Base-by-base conservation (phyloP, 2,888 invertebrate genomes). In the Dryomyza anilis region DNA sequence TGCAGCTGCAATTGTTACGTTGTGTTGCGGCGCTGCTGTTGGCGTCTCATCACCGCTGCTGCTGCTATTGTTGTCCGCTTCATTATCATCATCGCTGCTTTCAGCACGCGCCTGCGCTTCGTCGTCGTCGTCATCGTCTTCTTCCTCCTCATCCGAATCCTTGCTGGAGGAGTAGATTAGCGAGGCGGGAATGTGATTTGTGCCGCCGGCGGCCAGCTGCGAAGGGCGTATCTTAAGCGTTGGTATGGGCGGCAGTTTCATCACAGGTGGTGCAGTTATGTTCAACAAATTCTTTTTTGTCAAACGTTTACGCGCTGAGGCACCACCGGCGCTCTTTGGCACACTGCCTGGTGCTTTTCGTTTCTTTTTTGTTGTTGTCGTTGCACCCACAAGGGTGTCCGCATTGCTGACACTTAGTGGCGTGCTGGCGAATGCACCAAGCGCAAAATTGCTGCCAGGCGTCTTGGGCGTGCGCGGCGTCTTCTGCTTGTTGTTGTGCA, bases 171-270 rank as follows among this genome's bases (percentile, higher is more conserved):
- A 66, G 62, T 69, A 72, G 4, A 64, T 63, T 66, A 73, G 50
- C 12, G 68, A 63, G 65, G 70, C 36, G 66, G 72, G 70, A 53
- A 71, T 70, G 71, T 67, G 74, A 72, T 60, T 67, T 73, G 59
- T 72, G 76, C 36, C 82, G 84, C 33, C 43, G 14, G 67, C 45
- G n/a, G 71, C 73, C 4, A 79, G 59, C 5, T 72, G 70, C 4
- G 76, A 76, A 0, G 81, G 76, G 2, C 80, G 74, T 64, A 82
- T 82, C 71, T 83, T 85, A 14, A 80, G 76, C 3, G 81, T 78
- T n/a, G 81, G 79, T 72, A 88, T 85, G 43, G 87, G 86, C 2
- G 86, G 87, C 81, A 87, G 75, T 56, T 69, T 71, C 23, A n/a
- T 19, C 21, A 12, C 21, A 8, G 7, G 10, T 7, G n/a, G n/a